Percentiles rank a stretch among this genome's conserved stretches.
These are phyloP conservation scores for Ctena decussata DNA, from an alignment of 2,888 invertebrate species.

Conservation along the genomic window DNA sequence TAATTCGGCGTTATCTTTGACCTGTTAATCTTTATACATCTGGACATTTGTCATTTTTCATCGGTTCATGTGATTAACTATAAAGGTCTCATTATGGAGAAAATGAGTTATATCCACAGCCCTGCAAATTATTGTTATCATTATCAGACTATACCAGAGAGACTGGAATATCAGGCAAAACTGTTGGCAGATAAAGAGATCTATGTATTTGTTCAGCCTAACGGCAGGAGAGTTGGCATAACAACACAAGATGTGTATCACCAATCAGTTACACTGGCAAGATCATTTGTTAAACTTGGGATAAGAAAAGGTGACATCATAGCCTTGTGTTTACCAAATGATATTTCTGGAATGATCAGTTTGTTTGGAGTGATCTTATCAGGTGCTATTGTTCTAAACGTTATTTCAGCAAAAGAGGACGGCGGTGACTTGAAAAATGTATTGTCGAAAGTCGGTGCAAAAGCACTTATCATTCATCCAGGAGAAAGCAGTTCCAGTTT, in stretches of 20 bases:
- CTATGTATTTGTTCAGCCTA: slow-evolving; percentile 40
- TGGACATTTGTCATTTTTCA: too few species aligned
- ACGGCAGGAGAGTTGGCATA: slow-evolving; percentile 21
- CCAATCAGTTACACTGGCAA: slow-evolving; percentile 1
- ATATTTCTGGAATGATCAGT: slow-evolving; percentile 29
- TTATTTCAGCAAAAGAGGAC: not conserved
- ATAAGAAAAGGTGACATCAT: slow-evolving; percentile 46
- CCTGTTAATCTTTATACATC: too few species aligned
- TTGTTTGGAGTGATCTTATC: slow-evolving; percentile 40
- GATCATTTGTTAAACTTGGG: slow-evolving; percentile 33
- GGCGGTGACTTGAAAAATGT: slow-evolving; percentile 12
- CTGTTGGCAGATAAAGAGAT: slow-evolving; percentile 32
- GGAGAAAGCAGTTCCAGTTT: not conserved
- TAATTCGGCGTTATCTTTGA: too few species aligned
- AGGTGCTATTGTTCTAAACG: slow-evolving; percentile 31
- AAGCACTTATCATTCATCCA: slow-evolving; percentile 37
- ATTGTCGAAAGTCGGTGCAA: slow-evolving; percentile 9
- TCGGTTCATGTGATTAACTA: too few species aligned
- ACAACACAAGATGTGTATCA: slow-evolving; percentile 19
- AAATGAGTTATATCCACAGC: slow-evolving; percentile 29
- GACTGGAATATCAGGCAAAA: slow-evolving; percentile 10
- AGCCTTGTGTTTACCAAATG: slow-evolving; percentile 33
- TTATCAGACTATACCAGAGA: slow-evolving; percentile 29
- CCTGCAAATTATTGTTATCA: slow-evolving; percentile 17
- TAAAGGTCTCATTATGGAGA: too few species aligned